Conservation (phyloP, 2,888 invertebrate genomes). For the Phortica magna region DNA sequence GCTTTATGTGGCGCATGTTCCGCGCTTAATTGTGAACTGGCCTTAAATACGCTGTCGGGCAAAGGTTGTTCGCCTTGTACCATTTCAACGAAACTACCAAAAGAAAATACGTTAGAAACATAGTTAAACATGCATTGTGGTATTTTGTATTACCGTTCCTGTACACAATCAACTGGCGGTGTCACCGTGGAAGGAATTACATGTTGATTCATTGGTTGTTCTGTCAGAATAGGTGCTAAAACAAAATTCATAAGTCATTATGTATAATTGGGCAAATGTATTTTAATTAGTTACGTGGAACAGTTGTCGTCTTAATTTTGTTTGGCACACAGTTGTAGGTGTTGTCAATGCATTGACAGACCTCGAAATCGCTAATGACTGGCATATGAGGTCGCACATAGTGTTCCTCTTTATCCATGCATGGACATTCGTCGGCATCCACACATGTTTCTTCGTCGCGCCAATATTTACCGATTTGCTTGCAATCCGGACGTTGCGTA, state of each 20-base stretch:
- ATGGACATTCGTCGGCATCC: constrained; percentile 85
- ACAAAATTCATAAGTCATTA: constrained; percentile 20
- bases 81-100: constrained; percentile 71
- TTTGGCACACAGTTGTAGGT: constrained; percentile 81
- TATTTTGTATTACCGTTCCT: constrained; percentile 72
- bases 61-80: constrained; percentile 79
- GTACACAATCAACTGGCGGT: constrained; percentile 78
- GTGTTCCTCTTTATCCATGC: constrained; percentile 82
- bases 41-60: constrained; percentile 80
- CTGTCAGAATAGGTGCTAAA: constrained; percentile 37
- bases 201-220: neutral
- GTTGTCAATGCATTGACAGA: constrained; percentile 90
- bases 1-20: constrained; percentile 80
- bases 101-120: too few species aligned
- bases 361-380: constrained; percentile 80
- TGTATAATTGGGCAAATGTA: constrained; percentile 28
- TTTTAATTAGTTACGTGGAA: constrained; percentile 47
- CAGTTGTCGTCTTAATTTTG: constrained; percentile 49
- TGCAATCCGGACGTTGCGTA: constrained; percentile 79
- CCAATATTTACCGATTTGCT: constrained; percentile 81
- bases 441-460: constrained; percentile 87
- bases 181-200: constrained; percentile 69
- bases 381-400: constrained; percentile 86
- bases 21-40: constrained; percentile 80
- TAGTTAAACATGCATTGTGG: neutral